Percentiles rank a stretch among this genome's conserved stretches.
These are phyloP conservation scores for Stomorhina lunata DNA, from an alignment of 2,888 invertebrate genomes.

Conservation along the genomic window DNA sequence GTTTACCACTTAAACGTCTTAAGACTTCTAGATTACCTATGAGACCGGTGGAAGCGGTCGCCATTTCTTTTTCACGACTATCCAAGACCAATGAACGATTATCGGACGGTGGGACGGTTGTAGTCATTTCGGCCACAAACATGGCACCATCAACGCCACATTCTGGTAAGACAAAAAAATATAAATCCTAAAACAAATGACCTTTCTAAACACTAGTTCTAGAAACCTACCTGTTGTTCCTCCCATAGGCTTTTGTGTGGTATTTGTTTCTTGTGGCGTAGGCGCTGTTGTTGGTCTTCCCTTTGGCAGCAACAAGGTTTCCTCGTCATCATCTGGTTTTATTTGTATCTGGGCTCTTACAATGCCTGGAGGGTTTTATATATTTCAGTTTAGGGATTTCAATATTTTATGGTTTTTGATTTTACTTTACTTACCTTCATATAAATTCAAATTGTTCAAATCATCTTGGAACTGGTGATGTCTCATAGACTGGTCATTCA, in stretches of 20 bases:
- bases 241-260: conserved; percentile 53
- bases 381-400: neutral
- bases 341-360: conserved; percentile 86
- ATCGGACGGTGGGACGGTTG: conserved; percentile 77
- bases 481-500: conserved; percentile 89
- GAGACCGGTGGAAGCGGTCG: conserved; percentile 76
- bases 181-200: neutral
- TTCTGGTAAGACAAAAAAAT: conserved; percentile 61
- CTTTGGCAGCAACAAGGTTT: conserved; percentile 69
- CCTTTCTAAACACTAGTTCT: neutral
- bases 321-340: conserved; percentile 74
- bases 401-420: neutral
- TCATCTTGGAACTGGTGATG: conserved; percentile 93
- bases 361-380: conserved; percentile 49
- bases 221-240: conserved; percentile 74
- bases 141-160: conserved; percentile 75
- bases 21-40: conserved; percentile 85
- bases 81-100: conserved; percentile 72
- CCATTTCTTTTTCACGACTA: conserved; percentile 74
- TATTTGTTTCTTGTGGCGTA: conserved; percentile 49
- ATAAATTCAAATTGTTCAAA: conserved; percentile 81
- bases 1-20: conserved; percentile 87
- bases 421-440: conserved; percentile 83
- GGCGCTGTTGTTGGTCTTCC: conserved; percentile 58
- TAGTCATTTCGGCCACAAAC: conserved; percentile 74